Conservation (phyloP, 2,113 vertebrate genomes). For the Seriola dumerili region DNA sequence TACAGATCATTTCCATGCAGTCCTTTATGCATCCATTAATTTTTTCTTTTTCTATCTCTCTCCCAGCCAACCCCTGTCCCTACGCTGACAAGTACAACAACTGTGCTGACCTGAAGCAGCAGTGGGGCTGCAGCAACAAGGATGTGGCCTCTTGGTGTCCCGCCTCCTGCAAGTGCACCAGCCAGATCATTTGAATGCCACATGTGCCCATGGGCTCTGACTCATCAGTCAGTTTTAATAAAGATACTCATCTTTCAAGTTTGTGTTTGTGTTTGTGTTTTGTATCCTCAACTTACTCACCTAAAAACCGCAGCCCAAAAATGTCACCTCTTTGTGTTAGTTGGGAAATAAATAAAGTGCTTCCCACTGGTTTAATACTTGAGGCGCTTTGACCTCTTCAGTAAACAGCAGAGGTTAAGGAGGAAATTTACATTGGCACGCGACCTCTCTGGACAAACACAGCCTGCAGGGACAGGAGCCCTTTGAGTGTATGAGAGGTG, state of each 20-base stretch:
- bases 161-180: conserved; percentile 69
- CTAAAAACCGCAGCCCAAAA: background rate
- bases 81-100: conserved; percentile 59
- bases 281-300: background rate
- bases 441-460: conserved; percentile 23
- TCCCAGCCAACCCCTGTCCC: conserved; percentile 67
- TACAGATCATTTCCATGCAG: background rate
- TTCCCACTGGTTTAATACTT: background rate
- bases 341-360: background rate
- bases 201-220: background rate
- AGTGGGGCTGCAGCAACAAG: conserved; percentile 26
- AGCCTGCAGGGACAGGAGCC: background rate
- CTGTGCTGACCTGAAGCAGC: conserved; percentile 52
- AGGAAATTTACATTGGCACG: conserved; percentile 51
- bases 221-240: conserved; percentile 24
- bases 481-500: conserved; percentile 33
- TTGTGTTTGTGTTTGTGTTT: background rate
- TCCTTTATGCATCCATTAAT: background rate
- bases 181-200: conserved; percentile 53
- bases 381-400: background rate
- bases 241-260: conserved; percentile 6
- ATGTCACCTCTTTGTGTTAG: background rate
- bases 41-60: background rate
- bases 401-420: conserved; percentile 27
- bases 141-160: conserved; percentile 48